Evolutionary conservation across 2,888 invertebrate genomes (phyloP), one percentile per base, ranked within the genome.

Genomic region (Drosophila falleni): DNA sequence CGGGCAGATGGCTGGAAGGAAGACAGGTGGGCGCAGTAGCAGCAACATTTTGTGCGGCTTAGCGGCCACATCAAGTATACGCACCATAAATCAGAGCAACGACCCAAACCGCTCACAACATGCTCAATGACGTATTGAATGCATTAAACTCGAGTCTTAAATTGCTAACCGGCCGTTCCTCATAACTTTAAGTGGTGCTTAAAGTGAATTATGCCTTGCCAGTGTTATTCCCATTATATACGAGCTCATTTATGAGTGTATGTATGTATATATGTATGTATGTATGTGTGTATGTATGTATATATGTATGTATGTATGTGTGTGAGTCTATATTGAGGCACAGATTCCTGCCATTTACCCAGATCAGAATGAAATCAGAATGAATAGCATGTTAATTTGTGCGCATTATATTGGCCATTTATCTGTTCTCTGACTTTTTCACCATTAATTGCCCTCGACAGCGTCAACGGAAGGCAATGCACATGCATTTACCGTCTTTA

Each of bases 161-260:
- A 84, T 82, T 86, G 80, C 67, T 58, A 64, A 64, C 64, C 44
- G 89, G 58, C 75, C 78, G 74, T 82, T 74, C 55, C 66, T 82
- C 75, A 80, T 84, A 86, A 83, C 80, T 73, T 83, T 88, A 84
- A 88, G 84, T 84, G 89, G 87, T 86, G 89, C 89, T 84, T 84
- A 86, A 84, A 86, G 80, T 86, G 84, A 84, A 88, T 84, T 88
- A 84, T 88, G 86, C 81, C 79, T 78, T 78, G 65, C 55, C 71
- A 23, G 62, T 56, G 64, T 54, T 82, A 65, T 83, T 68, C 50
- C n/a, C 19, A 42, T 42, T 44, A 35, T 44, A 35, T 69, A 71
- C 54, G 54, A 54, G 54, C 66, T 46, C 44, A 62, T 69, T 62
- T 53, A 46, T 9, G 15, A 15, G n/a, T 71, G 54, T 61, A 39